Conservation (phyloP, 2,888 invertebrate species). For the Ichneumoninae sp. region DNA sequence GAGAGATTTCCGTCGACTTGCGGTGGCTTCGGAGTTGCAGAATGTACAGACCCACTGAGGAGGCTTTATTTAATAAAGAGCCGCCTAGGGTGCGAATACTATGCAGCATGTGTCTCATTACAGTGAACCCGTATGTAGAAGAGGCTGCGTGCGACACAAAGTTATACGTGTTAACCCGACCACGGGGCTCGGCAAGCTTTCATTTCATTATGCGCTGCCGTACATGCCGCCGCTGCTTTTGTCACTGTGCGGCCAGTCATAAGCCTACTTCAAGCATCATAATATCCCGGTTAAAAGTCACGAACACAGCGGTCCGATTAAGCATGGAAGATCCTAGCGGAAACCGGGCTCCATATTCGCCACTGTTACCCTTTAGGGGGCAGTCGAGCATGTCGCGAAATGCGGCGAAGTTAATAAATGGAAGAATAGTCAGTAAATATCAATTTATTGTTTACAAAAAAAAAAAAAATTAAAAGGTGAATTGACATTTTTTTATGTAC, state of each 20-base stretch:
- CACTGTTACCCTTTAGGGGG: too few species aligned
- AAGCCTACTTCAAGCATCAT: neutral
- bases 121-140: conserved; percentile 20
- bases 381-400: neutral
- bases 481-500: neutral
- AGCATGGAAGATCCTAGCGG: neutral
- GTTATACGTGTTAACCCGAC: conserved; percentile 23
- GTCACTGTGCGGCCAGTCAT: conserved; percentile 2
- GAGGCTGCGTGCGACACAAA: conserved; percentile 18
- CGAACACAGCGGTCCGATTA: neutral
- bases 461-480: neutral
- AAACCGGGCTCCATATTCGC: too few species aligned
- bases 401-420: neutral
- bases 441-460: neutral
- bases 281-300: conserved; percentile 1
- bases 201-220: conserved; percentile 27
- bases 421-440: neutral
- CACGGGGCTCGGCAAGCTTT: conserved; percentile 28
- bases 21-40: conserved; percentile 7
- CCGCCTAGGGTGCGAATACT: conserved; percentile 40
- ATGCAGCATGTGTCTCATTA: conserved; percentile 42
- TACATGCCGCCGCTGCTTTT: conserved; percentile 36
- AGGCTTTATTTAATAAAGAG: conserved; percentile 53
- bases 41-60: neutral
- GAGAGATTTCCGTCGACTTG: conserved; percentile 20